Conservation (phyloP, 2,797 vertebrate species). For the Gallinago stenura region DNA sequence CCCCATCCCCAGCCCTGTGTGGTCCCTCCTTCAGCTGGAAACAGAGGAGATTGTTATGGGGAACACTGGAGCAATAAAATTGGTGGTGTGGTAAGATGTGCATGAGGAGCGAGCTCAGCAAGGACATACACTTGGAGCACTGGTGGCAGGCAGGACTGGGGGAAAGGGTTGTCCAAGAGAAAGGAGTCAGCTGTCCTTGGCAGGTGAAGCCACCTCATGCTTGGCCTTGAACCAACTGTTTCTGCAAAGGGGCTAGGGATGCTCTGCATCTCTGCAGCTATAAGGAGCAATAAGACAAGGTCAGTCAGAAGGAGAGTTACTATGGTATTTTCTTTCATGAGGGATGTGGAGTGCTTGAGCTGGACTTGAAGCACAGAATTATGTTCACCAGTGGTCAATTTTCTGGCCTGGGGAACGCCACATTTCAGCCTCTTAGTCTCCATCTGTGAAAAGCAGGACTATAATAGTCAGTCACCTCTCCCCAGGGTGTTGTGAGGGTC, state of each 20-base stretch:
- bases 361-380: neutral
- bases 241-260: neutral
- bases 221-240: neutral
- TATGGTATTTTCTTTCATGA: neutral
- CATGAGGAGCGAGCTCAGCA: neutral
- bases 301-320: neutral
- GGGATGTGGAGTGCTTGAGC: neutral
- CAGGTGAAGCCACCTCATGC: neutral
- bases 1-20: conserved; percentile 39
- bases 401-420: neutral
- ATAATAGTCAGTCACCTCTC: conserved; percentile 20
- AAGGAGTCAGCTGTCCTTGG: rapidly evolving
- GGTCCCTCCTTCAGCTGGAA: conserved; percentile 38
- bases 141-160: neutral
- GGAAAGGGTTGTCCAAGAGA: neutral
- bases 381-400: neutral
- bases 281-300: neutral
- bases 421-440: neutral
- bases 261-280: neutral
- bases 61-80: conserved; percentile 11
- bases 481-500: neutral
- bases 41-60: neutral
- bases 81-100: rapidly evolving
- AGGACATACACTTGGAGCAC: neutral
- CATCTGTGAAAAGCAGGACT: conserved; percentile 3